These are phyloP conservation scores for Drosophila cardini DNA, from an alignment of 1,140 invertebrate species.

Conservation along the genomic window DNA sequence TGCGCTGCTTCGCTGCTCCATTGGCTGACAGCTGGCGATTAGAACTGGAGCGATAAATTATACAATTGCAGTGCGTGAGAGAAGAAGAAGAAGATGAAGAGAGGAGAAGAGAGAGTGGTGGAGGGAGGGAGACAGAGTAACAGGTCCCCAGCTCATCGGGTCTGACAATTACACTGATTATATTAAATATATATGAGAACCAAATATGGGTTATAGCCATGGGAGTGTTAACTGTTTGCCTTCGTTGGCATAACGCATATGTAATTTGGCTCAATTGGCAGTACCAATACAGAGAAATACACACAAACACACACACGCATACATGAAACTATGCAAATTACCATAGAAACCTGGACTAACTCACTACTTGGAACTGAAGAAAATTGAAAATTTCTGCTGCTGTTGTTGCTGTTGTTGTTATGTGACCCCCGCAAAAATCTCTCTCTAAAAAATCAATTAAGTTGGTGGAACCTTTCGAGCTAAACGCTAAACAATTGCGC, in stretches of 20 bases:
- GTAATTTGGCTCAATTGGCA: conserved; percentile 71
- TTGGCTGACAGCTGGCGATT: conserved; percentile 75
- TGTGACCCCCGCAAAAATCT: conserved; percentile 17
- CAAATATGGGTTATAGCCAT: conserved; percentile 63
- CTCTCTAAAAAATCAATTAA: conserved; percentile 77
- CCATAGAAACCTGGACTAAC: background rate
- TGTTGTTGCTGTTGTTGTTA: conserved; percentile 19
- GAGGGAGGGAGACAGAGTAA: background rate
- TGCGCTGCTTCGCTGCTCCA: conserved; percentile 32
- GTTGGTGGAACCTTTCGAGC: conserved; percentile 66
- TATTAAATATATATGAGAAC: conserved; percentile 77
- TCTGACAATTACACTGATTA: conserved; percentile 81
- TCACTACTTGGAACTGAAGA: conserved; percentile 1
- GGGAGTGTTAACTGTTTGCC: conserved; percentile 66
- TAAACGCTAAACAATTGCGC: conserved; percentile 81
- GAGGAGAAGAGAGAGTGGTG: background rate
- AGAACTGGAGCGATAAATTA: conserved; percentile 83
- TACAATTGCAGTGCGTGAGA: conserved; percentile 81
- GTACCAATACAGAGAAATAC: conserved; percentile 39
- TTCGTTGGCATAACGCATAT: conserved; percentile 9
- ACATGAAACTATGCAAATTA: conserved; percentile 70
- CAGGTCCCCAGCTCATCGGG: conserved; percentile 63
- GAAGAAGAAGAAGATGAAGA: conserved; percentile 36
- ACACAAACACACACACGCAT: conserved; percentile 14
- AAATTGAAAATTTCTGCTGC: conserved; percentile 15